Conservation (phyloP, 2,888 invertebrate species). For the Drosophila hawaiiensis region DNA sequence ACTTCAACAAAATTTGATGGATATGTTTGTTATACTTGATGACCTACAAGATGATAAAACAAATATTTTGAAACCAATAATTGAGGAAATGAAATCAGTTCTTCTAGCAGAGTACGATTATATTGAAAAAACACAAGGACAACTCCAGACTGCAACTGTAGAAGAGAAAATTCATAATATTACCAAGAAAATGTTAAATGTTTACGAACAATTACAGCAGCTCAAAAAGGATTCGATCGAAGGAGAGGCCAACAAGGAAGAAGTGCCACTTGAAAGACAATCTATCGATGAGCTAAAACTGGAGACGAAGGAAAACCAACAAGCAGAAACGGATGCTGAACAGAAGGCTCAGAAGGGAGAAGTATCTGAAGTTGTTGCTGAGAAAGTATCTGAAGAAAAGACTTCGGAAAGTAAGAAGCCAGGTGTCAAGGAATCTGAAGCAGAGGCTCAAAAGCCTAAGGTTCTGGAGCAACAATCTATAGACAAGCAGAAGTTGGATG, state of each 20-base stretch:
- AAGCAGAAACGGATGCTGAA: not conserved
- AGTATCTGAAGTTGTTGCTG: constrained; percentile 5
- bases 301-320: not conserved
- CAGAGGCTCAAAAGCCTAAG: not conserved
- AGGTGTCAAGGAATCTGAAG: not conserved
- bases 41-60: constrained; percentile 63
- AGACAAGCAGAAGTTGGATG: not conserved
- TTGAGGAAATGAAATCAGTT: constrained; percentile 58
- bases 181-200: constrained; percentile 45
- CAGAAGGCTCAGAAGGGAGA: constrained; percentile 3
- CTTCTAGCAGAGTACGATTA: constrained; percentile 64
- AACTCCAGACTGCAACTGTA: constrained; percentile 32
- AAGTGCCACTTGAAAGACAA: not conserved
- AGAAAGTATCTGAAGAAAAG: constrained; percentile 5
- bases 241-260: not conserved
- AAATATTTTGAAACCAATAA: constrained; percentile 29
- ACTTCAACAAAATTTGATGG: constrained; percentile 81
- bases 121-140: constrained; percentile 57
- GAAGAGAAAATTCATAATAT: constrained; percentile 51
- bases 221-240: not conserved
- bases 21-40: constrained; percentile 77
- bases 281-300: not conserved
- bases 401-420: not conserved
- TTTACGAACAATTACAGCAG: constrained; percentile 51
- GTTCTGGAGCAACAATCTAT: not conserved